A percentile compares a stretch with the other conserved stretches of the same genome.
These are phyloP conservation scores for Nothoprocta pentlandii DNA, from an alignment of 2,113 vertebrate species.

Conservation along the genomic window DNA sequence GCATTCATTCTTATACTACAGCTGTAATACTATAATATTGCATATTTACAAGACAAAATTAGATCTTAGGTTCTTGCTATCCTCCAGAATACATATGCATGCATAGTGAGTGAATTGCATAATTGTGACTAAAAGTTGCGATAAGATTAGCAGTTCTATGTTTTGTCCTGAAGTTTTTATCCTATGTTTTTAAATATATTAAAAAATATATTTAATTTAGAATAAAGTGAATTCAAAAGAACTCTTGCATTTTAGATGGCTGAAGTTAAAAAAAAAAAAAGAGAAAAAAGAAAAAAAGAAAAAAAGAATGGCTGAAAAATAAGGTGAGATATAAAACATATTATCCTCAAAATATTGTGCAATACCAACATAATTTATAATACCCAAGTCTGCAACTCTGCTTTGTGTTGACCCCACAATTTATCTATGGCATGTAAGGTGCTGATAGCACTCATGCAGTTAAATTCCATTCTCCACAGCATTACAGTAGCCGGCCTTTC, in stretches of 20 bases:
- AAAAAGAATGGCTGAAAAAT: neutral
- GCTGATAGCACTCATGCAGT: conserved; percentile 19
- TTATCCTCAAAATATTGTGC: conserved; percentile 39
- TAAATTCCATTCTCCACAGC: conserved; percentile 69
- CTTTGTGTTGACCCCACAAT: conserved; percentile 50
- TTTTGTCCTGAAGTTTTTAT: neutral
- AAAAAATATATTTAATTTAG: neutral
- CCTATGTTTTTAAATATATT: too few relatives aligned
- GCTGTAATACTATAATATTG: neutral
- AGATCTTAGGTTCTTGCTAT: neutral
- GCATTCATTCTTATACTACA: neutral
- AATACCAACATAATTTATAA: conserved; percentile 41
- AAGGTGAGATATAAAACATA: neutral
- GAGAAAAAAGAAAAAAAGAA: neutral
- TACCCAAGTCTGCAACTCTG: conserved; percentile 44
- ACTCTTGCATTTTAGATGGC: neutral
- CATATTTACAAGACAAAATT: neutral
- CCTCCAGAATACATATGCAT: neutral
- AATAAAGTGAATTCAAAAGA: neutral
- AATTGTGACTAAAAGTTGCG: neutral
- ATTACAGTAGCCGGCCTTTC: conserved; percentile 1
- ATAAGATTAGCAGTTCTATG: neutral
- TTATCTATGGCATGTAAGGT: conserved; percentile 49
- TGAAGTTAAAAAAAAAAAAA: neutral
- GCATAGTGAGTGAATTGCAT: neutral